Evolutionary conservation across 1,140 invertebrate species (phyloP).

Genomic region (Aphidius ervi): DNA sequence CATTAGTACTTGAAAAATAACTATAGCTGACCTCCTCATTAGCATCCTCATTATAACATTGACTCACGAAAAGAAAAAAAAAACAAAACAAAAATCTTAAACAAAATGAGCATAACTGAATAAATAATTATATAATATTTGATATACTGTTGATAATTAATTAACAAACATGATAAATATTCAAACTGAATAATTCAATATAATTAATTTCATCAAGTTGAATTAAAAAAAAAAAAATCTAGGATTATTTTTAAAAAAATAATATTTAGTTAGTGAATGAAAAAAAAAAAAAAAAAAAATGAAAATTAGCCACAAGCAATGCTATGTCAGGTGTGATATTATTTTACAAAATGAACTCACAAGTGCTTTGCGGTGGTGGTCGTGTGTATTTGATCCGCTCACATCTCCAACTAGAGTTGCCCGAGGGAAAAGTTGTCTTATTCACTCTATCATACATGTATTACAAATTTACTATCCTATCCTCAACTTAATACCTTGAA

Average conservation of each 20-base stretch:
- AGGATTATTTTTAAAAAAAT: neutral
- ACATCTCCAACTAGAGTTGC: conserved; percentile 13
- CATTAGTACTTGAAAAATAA: conserved; percentile 10
- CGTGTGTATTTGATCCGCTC: conserved; percentile 23
- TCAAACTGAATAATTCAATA: no score
- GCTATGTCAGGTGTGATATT: conserved; percentile 17
- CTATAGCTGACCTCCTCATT: conserved; percentile 1
- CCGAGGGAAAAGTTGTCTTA: no score
- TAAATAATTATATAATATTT: no score
- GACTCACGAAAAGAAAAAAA: neutral
- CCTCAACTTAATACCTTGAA: conserved; percentile 18
- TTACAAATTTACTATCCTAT: no score
- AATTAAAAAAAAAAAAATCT: neutral
- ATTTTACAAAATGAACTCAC: conserved; percentile 13
- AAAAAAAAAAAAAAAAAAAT: neutral
- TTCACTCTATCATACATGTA: no score
- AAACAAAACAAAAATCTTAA: no score
- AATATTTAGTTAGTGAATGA: neutral
- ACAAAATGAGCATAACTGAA: no score
- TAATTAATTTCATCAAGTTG: no score
- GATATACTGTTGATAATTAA: no score
- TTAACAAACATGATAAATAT: no score
- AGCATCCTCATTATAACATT: neutral
- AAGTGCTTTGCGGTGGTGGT: conserved; percentile 16
- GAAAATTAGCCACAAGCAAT: neutral